phyloP scores from a whole-genome alignment of 2,797 vertebrate genomes.

The Dryobates pubescens region DNA sequence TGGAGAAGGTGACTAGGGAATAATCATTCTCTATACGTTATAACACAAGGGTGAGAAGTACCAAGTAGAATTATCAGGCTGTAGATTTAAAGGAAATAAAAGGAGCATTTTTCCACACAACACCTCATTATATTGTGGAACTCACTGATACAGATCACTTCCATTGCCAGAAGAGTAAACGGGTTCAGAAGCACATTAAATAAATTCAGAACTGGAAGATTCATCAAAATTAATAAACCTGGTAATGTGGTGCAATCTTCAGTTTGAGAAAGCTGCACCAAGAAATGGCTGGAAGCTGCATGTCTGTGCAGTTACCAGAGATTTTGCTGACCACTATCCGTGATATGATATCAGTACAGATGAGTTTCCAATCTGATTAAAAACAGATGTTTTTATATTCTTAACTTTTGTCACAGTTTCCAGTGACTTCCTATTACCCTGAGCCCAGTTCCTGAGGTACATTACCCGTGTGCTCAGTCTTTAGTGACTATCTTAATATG shows the following conservation, averaged over 20 bases:
- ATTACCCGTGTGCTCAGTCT: neutral
- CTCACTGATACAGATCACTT: neutral
- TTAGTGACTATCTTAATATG: neutral
- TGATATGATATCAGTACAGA: neutral
- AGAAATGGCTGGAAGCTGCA: neutral
- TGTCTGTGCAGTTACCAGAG: neutral
- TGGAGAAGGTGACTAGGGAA: neutral
- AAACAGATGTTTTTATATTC: neutral
- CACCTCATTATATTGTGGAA: slow-evolving; percentile 42
- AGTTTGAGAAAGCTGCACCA: neutral
- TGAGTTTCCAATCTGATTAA: neutral
- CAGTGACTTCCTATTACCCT: neutral
- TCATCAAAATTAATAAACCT: slow-evolving; percentile 30
- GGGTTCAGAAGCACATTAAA: slow-evolving; percentile 13
- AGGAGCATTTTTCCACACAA: slow-evolving; percentile 34
- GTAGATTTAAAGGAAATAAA: neutral
- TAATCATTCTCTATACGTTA: slow-evolving; percentile 24
- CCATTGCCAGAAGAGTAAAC: slow-evolving; percentile 37
- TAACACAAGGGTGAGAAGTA: neutral
- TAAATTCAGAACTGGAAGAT: slow-evolving; percentile 9
- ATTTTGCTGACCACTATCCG: neutral
- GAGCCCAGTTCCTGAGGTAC: neutral
- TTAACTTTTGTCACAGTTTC: neutral
- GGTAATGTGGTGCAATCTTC: slow-evolving; percentile 7
- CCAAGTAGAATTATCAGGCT: neutral